Conservation (phyloP, 2,888 invertebrate genomes). For the Epirrita christyi region DNA sequence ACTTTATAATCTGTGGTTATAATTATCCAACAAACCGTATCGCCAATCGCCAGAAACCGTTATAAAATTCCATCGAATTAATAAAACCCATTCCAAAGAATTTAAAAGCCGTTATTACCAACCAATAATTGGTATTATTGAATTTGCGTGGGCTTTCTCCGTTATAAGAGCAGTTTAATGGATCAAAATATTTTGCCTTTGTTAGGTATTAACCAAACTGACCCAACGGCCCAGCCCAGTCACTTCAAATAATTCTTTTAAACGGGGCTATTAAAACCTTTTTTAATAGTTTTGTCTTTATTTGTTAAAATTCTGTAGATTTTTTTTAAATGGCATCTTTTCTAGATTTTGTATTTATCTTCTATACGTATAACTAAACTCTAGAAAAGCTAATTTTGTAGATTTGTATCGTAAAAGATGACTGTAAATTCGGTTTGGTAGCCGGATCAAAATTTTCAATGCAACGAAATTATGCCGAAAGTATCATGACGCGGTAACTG, state of each 20-base stretch:
- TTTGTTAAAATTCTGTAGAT: no score
- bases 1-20: slow-evolving; percentile 11
- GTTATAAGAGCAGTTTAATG: slow-evolving; percentile 9
- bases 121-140: slow-evolving; percentile 20
- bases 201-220: slow-evolving; percentile 4
- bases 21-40: slow-evolving; percentile 18
- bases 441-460: no score
- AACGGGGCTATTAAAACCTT: neutral
- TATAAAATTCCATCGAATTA: slow-evolving; percentile 22
- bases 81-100: slow-evolving; percentile 18
- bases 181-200: slow-evolving; percentile 10
- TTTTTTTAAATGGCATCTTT: no score
- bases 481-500: no score
- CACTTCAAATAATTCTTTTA: neutral
- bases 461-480: no score
- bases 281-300: no score
- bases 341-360: no score
- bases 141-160: slow-evolving; percentile 22
- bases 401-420: no score
- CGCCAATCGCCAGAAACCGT: slow-evolving; percentile 22
- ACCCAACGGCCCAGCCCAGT: slow-evolving; percentile 2
- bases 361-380: no score
- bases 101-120: slow-evolving; percentile 24
- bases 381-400: no score
- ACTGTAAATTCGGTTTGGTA: no score